phyloP scores from a whole-genome alignment of 2,888 invertebrate species.

The Polylopha cassiicola region DNA sequence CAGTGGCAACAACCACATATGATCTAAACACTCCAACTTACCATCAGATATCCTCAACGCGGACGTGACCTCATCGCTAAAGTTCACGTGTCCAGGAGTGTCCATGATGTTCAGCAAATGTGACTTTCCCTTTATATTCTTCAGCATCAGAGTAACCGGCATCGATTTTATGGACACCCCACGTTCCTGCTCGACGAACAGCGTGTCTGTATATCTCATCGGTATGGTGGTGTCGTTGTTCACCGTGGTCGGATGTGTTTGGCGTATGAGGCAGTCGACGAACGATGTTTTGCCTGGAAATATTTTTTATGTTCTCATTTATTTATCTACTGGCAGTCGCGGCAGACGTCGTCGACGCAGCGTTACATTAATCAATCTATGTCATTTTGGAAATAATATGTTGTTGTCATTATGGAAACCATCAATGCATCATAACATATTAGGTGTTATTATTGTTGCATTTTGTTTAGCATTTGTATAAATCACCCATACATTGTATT shows the following conservation, averaged over 20 bases:
- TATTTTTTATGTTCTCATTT: too few relatives aligned
- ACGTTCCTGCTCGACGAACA: slow-evolving; percentile 97
- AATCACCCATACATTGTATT: too few relatives aligned
- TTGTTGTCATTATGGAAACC: too few relatives aligned
- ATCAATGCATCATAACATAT: too few relatives aligned
- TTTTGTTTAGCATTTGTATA: too few relatives aligned
- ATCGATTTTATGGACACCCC: slow-evolving; percentile 98
- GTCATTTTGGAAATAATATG: too few relatives aligned
- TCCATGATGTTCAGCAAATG: slow-evolving; percentile 98
- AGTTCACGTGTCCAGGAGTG: slow-evolving; percentile 99
- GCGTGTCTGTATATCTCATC: slow-evolving; percentile 94
- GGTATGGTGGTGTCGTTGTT: slow-evolving; percentile 86
- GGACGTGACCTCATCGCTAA: slow-evolving; percentile 99
- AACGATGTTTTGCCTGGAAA: slow-evolving; percentile 91
- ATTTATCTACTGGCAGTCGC: too few relatives aligned
- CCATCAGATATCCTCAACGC: slow-evolving; percentile 91
- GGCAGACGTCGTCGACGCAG: too few relatives aligned
- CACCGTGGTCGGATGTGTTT: slow-evolving; percentile 95
- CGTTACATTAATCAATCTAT: too few relatives aligned
- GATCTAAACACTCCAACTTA: too few relatives aligned
- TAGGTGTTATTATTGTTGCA: too few relatives aligned
- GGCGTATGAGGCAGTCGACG: slow-evolving; percentile 96
- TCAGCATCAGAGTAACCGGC: slow-evolving; percentile 95
- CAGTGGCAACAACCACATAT: too few relatives aligned
- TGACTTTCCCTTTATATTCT: slow-evolving; percentile 97